Percentiles rank a stretch among this genome's conserved stretches.
Conservation (phyloP, 2,888 invertebrate species). For the Timema podura region DNA sequence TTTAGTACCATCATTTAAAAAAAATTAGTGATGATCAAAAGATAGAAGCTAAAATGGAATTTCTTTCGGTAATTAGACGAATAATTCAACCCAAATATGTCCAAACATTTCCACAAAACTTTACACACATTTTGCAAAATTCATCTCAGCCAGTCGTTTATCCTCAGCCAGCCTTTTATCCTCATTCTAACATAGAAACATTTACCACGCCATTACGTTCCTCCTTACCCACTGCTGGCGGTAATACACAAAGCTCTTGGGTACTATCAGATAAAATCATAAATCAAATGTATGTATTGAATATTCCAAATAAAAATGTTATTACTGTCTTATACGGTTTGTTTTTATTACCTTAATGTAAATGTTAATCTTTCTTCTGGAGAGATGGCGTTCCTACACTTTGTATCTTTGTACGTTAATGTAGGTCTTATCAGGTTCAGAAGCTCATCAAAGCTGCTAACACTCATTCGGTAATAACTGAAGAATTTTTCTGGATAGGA, state of each 20-base stretch:
- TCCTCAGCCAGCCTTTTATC: neutral
- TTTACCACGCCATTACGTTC: no score
- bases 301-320: neutral
- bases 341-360: neutral
- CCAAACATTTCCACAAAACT: constrained; percentile 1
- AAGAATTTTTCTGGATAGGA: neutral
- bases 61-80: neutral
- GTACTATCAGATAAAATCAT: neutral
- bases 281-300: no score
- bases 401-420: neutral
- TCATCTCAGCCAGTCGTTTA: no score
- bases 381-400: neutral
- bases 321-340: neutral
- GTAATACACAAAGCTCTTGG: neutral
- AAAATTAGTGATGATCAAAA: neutral
- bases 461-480: neutral
- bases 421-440: neutral
- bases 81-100: neutral
- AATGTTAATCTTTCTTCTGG: constrained; percentile 6
- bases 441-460: neutral
- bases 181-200: neutral
- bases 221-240: neutral
- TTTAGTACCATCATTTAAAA: neutral
- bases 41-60: constrained; percentile 3
- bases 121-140: neutral